phyloP scores from a whole-genome alignment of 2,888 invertebrate genomes.

The Cyclophora albipunctata region DNA sequence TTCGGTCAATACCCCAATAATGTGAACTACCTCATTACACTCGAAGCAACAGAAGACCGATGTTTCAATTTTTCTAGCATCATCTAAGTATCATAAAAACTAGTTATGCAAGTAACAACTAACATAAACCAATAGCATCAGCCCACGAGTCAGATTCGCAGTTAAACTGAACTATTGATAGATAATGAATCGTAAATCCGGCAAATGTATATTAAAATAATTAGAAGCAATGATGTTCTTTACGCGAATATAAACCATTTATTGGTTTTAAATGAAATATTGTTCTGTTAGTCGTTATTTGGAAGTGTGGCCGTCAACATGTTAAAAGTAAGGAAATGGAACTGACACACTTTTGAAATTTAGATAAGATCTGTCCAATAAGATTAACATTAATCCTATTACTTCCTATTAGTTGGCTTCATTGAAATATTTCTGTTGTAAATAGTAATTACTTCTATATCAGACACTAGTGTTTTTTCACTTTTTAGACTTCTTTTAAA shows the following conservation, averaged over 20 bases:
- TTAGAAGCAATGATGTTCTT: neutral
- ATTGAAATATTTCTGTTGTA: neutral
- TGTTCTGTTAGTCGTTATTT: conserved; percentile 13
- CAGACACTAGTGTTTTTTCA: too few relatives aligned
- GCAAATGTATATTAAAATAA: neutral
- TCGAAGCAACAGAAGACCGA: too few relatives aligned
- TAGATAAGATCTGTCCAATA: neutral
- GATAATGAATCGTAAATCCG: conserved; percentile 1
- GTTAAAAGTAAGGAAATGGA: conserved; percentile 26
- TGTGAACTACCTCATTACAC: too few relatives aligned
- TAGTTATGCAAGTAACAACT: neutral
- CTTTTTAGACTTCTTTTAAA: too few relatives aligned
- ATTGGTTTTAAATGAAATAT: conserved; percentile 8
- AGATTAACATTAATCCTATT: neutral
- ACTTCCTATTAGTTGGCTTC: neutral
- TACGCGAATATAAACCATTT: conserved; percentile 2
- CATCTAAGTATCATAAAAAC: neutral
- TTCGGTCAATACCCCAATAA: too few relatives aligned
- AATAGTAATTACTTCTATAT: neutral
- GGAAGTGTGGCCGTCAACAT: conserved; percentile 21
- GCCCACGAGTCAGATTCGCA: conserved; percentile 8
- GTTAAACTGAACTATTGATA: conserved; percentile 1
- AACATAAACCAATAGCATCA: conserved; percentile 10
- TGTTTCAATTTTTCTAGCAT: too few relatives aligned
- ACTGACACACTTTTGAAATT: neutral